A percentile compares a stretch with the other conserved stretches of the same genome.
These are phyloP conservation scores for Mus minutoides DNA, from an alignment of 2,797 vertebrate genomes.

Conservation along the genomic window DNA sequence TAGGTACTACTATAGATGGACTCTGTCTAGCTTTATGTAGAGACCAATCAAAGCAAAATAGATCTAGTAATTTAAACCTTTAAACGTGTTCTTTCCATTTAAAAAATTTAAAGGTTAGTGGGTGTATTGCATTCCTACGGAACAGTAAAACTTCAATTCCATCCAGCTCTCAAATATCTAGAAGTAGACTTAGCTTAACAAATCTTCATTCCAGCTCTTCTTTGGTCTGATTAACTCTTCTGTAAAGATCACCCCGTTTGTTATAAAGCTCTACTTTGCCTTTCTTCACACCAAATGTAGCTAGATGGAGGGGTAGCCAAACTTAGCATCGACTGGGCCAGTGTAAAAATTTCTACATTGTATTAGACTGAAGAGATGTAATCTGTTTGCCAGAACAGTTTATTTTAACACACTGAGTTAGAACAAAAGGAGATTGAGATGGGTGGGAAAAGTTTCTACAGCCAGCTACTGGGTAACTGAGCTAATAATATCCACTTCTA, in stretches of 20 bases:
- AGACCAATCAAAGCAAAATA: slow-evolving; percentile 84
- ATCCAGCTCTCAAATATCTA: slow-evolving; percentile 58
- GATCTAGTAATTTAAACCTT: slow-evolving; percentile 82
- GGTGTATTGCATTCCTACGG: slow-evolving; percentile 56
- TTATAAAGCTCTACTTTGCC: slow-evolving; percentile 44
- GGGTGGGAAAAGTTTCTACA: background rate
- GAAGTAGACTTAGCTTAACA: slow-evolving; percentile 53
- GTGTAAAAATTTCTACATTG: background rate
- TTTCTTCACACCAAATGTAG: background rate
- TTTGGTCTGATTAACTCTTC: slow-evolving; percentile 11
- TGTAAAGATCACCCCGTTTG: background rate
- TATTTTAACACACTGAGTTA: background rate
- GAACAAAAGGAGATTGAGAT: background rate
- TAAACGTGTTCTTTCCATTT: slow-evolving; percentile 72
- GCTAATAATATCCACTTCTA: background rate
- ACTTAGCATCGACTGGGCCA: background rate
- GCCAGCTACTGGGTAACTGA: background rate
- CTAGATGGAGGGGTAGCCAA: background rate
- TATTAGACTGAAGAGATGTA: slow-evolving; percentile 24
- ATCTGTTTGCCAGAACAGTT: background rate
- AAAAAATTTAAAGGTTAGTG: slow-evolving; percentile 69
- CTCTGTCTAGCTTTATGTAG: slow-evolving; percentile 84
- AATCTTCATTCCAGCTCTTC: slow-evolving; percentile 52
- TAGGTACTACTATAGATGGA: slow-evolving; percentile 78
- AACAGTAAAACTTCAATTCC: slow-evolving; percentile 74